Conservation (phyloP, 2,797 vertebrate genomes). For the Benthosema pterotum region DNA sequence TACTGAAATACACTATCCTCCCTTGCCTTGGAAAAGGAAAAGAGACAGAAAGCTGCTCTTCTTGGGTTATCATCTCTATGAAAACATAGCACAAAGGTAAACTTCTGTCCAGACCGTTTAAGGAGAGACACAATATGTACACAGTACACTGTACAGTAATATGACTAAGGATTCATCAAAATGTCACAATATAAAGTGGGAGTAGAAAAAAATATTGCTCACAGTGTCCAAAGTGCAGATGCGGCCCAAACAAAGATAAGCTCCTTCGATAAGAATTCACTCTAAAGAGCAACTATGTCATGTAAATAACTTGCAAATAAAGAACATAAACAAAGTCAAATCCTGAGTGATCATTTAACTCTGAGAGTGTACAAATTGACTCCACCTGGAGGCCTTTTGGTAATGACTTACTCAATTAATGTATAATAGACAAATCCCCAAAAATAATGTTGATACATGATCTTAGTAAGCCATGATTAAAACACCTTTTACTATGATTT, state of each 20-base stretch:
- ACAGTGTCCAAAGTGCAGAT: constrained; percentile 36
- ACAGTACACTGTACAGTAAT: constrained; percentile 16
- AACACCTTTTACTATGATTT: no score
- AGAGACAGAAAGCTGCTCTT: constrained; percentile 15
- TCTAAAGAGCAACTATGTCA: constrained; percentile 43
- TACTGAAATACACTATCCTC: constrained; percentile 15
- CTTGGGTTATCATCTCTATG: constrained; percentile 17
- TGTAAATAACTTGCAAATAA: constrained; percentile 26
- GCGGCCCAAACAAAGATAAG: constrained; percentile 45
- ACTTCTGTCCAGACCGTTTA: constrained; percentile 45
- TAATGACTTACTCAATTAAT: constrained; percentile 13
- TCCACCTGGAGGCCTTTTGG: no score
- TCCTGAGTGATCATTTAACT: no score
- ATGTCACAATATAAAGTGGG: constrained; percentile 54
- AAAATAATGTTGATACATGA: constrained; percentile 2
- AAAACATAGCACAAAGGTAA: constrained; percentile 34
- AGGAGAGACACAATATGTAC: constrained; percentile 27
- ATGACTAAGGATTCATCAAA: constrained; percentile 62
- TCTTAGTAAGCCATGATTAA: neutral
- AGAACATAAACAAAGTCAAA: no score
- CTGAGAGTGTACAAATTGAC: no score
- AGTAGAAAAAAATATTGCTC: constrained; percentile 46
- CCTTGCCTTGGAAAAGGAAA: constrained; percentile 32
- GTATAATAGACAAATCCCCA: constrained; percentile 11
- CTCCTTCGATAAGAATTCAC: constrained; percentile 21